Percentiles rank a stretch among this genome's conserved stretches.
Evolutionary conservation across 2,888 invertebrate genomes (phyloP).

Genomic region (Xylota segnis): DNA sequence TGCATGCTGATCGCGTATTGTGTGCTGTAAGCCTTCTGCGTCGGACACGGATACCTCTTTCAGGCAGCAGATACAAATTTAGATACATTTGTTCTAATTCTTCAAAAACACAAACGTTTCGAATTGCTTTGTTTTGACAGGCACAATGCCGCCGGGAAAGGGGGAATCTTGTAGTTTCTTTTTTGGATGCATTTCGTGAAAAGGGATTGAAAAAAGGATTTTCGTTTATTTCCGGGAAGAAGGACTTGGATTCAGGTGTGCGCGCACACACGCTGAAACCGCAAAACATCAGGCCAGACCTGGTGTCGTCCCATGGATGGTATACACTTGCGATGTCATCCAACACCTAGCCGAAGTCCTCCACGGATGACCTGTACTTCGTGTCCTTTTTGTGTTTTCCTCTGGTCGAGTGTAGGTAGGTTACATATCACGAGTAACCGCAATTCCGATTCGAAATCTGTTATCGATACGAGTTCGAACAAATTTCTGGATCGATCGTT

Average conservation of each 20-base stretch:
- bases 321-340: slow-evolving; percentile 47
- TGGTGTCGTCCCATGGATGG: slow-evolving; percentile 43
- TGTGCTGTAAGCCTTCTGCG: slow-evolving; percentile 49
- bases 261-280: slow-evolving; percentile 66
- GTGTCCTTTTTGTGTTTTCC: slow-evolving; percentile 36
- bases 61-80: slow-evolving; percentile 71
- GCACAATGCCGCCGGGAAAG: slow-evolving; percentile 9
- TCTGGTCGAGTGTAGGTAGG: slow-evolving; percentile 34
- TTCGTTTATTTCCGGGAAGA: slow-evolving; percentile 65
- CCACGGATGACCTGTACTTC: slow-evolving; percentile 52
- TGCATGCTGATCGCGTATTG: slow-evolving; percentile 69
- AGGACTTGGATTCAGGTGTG: slow-evolving; percentile 63
- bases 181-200: slow-evolving; percentile 48
- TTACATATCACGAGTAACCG: slow-evolving; percentile 59
- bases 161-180: slow-evolving; percentile 30
- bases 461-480: slow-evolving; percentile 73
- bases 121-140: slow-evolving; percentile 74
- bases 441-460: slow-evolving; percentile 64
- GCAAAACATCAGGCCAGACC: slow-evolving; percentile 75
- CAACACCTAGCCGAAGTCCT: slow-evolving; percentile 53
- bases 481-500: slow-evolving; percentile 71
- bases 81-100: slow-evolving; percentile 77
- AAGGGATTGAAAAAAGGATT: slow-evolving; percentile 70
- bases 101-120: slow-evolving; percentile 75
- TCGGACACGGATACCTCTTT: slow-evolving; percentile 44